Conservation (phyloP, 2,888 invertebrate species). For the Nysson spinosus region DNA sequence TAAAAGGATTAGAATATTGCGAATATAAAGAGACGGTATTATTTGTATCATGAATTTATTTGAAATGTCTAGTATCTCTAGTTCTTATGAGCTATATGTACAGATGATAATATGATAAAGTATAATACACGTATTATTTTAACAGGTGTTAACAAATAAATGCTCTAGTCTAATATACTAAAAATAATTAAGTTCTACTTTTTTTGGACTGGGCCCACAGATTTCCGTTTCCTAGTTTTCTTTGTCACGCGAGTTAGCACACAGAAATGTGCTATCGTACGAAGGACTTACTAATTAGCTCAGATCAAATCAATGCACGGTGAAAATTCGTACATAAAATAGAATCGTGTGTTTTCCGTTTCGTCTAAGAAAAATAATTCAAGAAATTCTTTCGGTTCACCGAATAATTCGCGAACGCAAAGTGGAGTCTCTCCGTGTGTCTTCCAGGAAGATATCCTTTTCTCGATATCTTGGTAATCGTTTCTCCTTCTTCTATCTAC, state of each 20-base stretch:
- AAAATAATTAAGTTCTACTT: slow-evolving; percentile 67
- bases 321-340: too few relatives aligned
- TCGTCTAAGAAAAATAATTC: slow-evolving; percentile 29
- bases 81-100: slow-evolving; percentile 73
- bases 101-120: slow-evolving; percentile 74
- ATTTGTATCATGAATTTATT: slow-evolving; percentile 75
- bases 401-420: neutral
- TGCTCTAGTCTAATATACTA: slow-evolving; percentile 71
- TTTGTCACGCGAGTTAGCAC: slow-evolving; percentile 11
- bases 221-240: slow-evolving; percentile 30
- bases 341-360: too few relatives aligned
- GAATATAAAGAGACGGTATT: slow-evolving; percentile 40
- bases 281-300: too few relatives aligned
- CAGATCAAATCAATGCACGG: too few relatives aligned
- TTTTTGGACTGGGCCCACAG: slow-evolving; percentile 71
- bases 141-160: slow-evolving; percentile 76
- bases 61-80: slow-evolving; percentile 75
- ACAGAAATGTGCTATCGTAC: too few relatives aligned
- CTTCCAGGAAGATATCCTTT: neutral
- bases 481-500: neutral
- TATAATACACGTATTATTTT: slow-evolving; percentile 74
- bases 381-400: slow-evolving; percentile 27
- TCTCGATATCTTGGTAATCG: neutral
- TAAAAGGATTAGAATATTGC: too few relatives aligned
- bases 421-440: neutral